phyloP scores from a whole-genome alignment of 2,888 invertebrate species.

The Monochamus alternatus region DNA sequence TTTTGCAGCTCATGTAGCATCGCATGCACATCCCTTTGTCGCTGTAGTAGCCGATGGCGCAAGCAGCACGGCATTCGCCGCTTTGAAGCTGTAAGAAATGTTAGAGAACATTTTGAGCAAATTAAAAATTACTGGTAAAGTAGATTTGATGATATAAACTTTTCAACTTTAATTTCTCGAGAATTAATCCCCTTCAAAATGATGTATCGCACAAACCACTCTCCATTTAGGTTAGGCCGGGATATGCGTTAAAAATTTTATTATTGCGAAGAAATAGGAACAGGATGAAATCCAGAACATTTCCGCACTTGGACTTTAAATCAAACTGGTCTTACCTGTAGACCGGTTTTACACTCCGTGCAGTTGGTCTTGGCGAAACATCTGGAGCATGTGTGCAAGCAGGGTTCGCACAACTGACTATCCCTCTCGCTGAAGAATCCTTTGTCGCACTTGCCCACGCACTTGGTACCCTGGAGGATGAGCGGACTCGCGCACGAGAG shows the following conservation, averaged over 20 bases:
- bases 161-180: too few relatives aligned
- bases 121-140: too few relatives aligned
- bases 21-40: conserved; percentile 87
- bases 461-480: conserved; percentile 81
- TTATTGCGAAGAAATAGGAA: background rate
- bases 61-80: conserved; percentile 86
- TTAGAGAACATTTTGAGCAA: too few relatives aligned
- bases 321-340: conserved; percentile 71
- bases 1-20: conserved; percentile 88
- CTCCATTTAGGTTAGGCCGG: too few relatives aligned
- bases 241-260: too few relatives aligned
- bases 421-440: conserved; percentile 81
- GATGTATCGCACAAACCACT: too few relatives aligned
- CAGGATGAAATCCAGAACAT: too few relatives aligned
- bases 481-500: conserved; percentile 83
- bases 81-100: conserved; percentile 76
- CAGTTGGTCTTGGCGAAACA: conserved; percentile 88
- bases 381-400: conserved; percentile 84
- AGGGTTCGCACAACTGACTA: conserved; percentile 79
- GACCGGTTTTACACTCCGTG: conserved; percentile 83
- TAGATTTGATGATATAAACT: too few relatives aligned
- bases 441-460: conserved; percentile 83
- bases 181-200: too few relatives aligned
- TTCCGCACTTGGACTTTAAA: too few relatives aligned
- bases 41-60: conserved; percentile 88